These are phyloP conservation scores for Epirrhoe alternata DNA, from an alignment of 2,888 invertebrate genomes.

Conservation along the genomic window DNA sequence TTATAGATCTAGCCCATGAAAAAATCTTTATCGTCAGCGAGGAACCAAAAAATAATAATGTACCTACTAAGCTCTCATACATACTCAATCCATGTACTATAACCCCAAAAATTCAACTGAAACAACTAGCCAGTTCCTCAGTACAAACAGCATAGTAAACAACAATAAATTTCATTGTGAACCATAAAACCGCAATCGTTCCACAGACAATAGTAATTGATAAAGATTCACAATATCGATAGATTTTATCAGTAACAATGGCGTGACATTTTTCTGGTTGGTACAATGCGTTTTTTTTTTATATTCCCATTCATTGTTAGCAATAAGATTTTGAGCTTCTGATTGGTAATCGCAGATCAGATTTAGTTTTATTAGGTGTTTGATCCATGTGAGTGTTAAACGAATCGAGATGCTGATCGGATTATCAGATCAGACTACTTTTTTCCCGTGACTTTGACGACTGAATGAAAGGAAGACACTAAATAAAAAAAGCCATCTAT, in stretches of 20 bases:
- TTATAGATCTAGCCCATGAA: too few species aligned
- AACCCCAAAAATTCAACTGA: too few species aligned
- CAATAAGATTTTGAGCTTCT: constrained; percentile 15
- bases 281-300: constrained; percentile 31
- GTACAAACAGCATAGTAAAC: background rate
- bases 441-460: too few species aligned
- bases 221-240: constrained; percentile 23
- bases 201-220: constrained; percentile 14
- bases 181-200: constrained; percentile 22
- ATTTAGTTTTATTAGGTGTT: constrained; percentile 9
- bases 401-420: constrained; percentile 45
- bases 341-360: constrained; percentile 4
- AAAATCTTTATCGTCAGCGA: too few species aligned
- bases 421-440: too few species aligned
- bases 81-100: background rate
- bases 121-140: background rate
- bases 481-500: too few species aligned
- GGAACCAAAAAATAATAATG: background rate
- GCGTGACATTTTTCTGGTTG: constrained; percentile 18
- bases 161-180: background rate
- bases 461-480: too few species aligned
- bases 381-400: constrained; percentile 33
- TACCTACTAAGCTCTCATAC: background rate
- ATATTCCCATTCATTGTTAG: constrained; percentile 32
- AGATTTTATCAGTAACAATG: constrained; percentile 17